Evolutionary conservation across 53 echinoderm and acorn worm genomes (phyloP).

Genomic region (Stichopus horrens): DNA sequence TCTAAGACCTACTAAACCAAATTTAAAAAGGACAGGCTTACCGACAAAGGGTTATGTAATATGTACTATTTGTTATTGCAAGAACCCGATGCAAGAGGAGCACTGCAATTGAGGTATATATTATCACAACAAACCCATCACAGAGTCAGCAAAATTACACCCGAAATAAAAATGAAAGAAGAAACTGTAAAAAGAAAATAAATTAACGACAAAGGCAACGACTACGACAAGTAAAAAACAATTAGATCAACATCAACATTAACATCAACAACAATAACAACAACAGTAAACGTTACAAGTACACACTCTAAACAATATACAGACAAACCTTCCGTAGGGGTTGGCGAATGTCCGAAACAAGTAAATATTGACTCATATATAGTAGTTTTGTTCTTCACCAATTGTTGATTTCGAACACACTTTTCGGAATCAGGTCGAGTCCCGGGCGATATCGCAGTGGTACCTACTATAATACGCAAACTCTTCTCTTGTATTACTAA

Average conservation of each 20-base stretch:
- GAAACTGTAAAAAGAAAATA: neutral
- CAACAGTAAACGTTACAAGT: neutral
- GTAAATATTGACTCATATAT: neutral
- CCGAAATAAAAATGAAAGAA: slow-evolving; percentile 2
- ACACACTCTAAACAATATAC: neutral
- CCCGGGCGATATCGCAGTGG: neutral
- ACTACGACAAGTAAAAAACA: neutral
- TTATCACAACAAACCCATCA: slow-evolving; percentile 19
- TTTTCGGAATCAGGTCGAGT: neutral
- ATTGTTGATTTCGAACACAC: neutral
- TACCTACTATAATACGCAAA: neutral
- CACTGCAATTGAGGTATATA: slow-evolving; percentile 34
- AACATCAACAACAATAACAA: neutral
- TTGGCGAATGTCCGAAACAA: neutral
- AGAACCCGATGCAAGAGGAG: neutral
- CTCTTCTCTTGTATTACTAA: neutral
- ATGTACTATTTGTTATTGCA: neutral
- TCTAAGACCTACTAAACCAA: too few species aligned
- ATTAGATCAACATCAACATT: neutral
- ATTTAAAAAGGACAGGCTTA: too few species aligned
- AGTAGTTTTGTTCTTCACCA: neutral
- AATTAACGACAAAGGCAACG: too few species aligned
- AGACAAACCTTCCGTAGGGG: slow-evolving; percentile 6
- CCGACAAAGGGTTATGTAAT: neutral
- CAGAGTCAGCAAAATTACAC: neutral